A percentile compares a stretch with the other conserved stretches of the same genome.
These are phyloP conservation scores for Megatriorchis doriae DNA, from an alignment of 2,113 vertebrate species.

Conservation along the genomic window DNA sequence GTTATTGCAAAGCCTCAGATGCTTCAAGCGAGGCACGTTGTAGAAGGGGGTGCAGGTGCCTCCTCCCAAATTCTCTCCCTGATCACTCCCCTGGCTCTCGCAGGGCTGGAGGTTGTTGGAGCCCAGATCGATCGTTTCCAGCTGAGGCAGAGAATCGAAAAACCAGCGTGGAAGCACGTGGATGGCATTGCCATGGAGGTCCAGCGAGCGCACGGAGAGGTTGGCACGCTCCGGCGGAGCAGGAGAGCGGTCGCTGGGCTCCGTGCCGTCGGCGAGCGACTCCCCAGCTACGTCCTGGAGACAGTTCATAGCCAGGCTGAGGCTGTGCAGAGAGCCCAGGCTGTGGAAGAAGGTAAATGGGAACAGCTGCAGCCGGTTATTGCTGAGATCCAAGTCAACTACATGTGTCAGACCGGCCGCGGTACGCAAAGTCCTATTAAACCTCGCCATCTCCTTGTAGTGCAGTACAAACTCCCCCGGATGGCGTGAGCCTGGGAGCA, in stretches of 20 bases:
- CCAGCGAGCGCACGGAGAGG: slow-evolving; percentile 62
- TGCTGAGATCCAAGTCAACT: slow-evolving; percentile 76
- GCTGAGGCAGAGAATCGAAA: slow-evolving; percentile 66
- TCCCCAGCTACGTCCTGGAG: slow-evolving; percentile 58
- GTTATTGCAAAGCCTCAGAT: slow-evolving; percentile 73
- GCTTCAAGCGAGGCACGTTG: slow-evolving; percentile 58
- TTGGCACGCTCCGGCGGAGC: neutral
- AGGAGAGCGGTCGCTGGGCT: neutral
- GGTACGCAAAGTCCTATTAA: neutral
- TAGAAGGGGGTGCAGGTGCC: slow-evolving; percentile 70
- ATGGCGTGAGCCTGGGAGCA: slow-evolving; percentile 7
- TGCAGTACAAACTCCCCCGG: slow-evolving; percentile 7
- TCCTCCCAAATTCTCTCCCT: neutral
- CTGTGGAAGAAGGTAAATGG: slow-evolving; percentile 68
- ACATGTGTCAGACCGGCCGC: slow-evolving; percentile 43
- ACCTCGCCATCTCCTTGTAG: slow-evolving; percentile 57
- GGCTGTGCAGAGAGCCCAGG: slow-evolving; percentile 66
- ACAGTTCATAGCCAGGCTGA: slow-evolving; percentile 79
- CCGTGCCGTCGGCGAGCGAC: accelerated
- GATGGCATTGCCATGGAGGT: slow-evolving; percentile 72
- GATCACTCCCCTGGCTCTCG: neutral
- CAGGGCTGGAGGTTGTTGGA: slow-evolving; percentile 75
- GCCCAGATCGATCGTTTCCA: slow-evolving; percentile 72
- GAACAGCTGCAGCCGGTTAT: slow-evolving; percentile 72
- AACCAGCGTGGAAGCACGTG: slow-evolving; percentile 61